phyloP scores from a whole-genome alignment of 92 coral and sea anemone species.

The Palythoa grandis region DNA sequence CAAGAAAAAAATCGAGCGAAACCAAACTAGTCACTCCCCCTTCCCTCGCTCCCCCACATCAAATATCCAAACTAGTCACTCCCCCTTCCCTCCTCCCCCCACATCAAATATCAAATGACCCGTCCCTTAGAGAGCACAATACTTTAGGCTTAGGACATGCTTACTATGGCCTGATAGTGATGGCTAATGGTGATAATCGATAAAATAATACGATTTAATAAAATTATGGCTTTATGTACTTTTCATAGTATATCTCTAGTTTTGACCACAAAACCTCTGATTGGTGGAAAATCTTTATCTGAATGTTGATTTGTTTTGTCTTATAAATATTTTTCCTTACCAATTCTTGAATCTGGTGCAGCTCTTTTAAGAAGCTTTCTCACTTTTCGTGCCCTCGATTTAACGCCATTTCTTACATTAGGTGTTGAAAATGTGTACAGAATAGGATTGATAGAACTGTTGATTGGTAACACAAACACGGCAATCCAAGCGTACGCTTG shows the following conservation, averaged over 20 bases:
- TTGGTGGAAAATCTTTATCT: not conserved
- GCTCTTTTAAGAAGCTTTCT: not conserved
- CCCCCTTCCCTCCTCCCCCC: too few relatives aligned
- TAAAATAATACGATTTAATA: too few relatives aligned
- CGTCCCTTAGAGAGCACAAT: too few relatives aligned
- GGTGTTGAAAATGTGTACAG: conserved; percentile 89
- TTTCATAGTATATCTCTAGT: not conserved
- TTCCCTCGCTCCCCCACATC: too few relatives aligned
- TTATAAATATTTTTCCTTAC: not conserved
- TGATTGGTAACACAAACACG: conserved; percentile 89
- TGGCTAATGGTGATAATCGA: too few relatives aligned
- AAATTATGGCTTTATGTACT: too few relatives aligned
- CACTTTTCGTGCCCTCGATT: not conserved
- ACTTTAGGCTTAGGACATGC: too few relatives aligned
- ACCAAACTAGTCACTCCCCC: too few relatives aligned
- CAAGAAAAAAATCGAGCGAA: too few relatives aligned
- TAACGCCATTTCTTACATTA: conserved; percentile 1
- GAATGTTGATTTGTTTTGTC: not conserved
- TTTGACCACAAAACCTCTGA: not conserved
- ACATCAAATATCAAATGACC: too few relatives aligned
- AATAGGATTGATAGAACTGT: conserved; percentile 84
- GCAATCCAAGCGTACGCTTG: conserved; percentile 93
- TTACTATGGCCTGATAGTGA: too few relatives aligned
- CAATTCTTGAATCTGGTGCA: not conserved
- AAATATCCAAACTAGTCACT: too few relatives aligned